phyloP scores from a whole-genome alignment of 1,140 invertebrate species.

The Saxidomus purpurata region DNA sequence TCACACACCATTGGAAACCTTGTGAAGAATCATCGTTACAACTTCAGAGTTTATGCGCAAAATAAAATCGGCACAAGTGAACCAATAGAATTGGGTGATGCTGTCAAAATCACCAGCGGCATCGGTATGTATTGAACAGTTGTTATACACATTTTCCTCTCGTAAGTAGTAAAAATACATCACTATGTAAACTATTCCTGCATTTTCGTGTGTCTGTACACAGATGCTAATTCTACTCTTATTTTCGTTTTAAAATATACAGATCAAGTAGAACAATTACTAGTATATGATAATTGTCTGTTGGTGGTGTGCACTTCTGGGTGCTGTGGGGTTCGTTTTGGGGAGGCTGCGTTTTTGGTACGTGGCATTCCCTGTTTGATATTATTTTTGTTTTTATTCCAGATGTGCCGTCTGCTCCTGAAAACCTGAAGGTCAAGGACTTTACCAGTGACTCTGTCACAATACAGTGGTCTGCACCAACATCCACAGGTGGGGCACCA shows the following conservation, averaged over 20 bases:
- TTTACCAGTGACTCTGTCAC: conserved; percentile 81
- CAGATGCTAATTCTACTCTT: too few relatives aligned
- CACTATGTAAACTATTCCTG: too few relatives aligned
- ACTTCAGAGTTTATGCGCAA: conserved; percentile 98
- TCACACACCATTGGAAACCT: conserved; percentile 92
- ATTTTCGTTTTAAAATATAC: too few relatives aligned
- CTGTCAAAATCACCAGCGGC: conserved; percentile 94
- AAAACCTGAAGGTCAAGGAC: conserved; percentile 78
- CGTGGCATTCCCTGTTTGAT: too few relatives aligned
- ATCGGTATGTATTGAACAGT: conserved; percentile 78
- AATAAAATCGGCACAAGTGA: conserved; percentile 98
- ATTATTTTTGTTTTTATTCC: conserved; percentile 53
- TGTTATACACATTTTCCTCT: too few relatives aligned
- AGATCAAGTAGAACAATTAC: too few relatives aligned
- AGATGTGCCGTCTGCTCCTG: conserved; percentile 81
- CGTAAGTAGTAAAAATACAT: too few relatives aligned
- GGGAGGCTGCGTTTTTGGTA: too few relatives aligned
- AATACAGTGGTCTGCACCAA: conserved; percentile 95
- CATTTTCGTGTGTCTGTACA: too few relatives aligned
- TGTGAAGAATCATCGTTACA: conserved; percentile 97
- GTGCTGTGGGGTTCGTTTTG: too few relatives aligned
- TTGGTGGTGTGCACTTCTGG: too few relatives aligned
- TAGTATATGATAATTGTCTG: too few relatives aligned
- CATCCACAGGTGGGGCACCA: conserved; percentile 98
- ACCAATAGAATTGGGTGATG: conserved; percentile 92